A percentile compares a stretch with the other conserved stretches of the same genome.
These are phyloP conservation scores for Pangasianodon gigas DNA, from an alignment of 2,113 vertebrate genomes.

Conservation along the genomic window DNA sequence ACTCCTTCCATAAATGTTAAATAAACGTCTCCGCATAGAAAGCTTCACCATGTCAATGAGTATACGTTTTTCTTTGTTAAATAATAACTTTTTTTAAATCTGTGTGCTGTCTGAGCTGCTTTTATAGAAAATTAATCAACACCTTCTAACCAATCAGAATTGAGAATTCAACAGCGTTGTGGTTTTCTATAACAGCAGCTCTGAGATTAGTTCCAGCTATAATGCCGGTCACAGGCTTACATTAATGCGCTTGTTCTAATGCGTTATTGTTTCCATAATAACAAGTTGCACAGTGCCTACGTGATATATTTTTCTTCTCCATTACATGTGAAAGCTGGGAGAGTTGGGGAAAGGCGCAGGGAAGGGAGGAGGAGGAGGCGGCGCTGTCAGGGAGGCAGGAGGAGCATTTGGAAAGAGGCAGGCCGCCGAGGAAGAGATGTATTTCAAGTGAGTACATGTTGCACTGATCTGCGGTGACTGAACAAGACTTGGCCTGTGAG, in stretches of 20 bases:
- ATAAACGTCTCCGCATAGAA: no score
- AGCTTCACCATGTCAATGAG: no score
- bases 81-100: no score
- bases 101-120: no score
- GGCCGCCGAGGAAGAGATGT: constrained; percentile 84
- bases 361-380: constrained; percentile 78
- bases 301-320: background rate
- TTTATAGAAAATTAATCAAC: background rate
- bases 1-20: background rate
- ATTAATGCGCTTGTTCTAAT: background rate
- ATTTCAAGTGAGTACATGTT: constrained; percentile 80
- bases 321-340: constrained; percentile 72
- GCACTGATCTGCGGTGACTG: background rate
- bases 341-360: constrained; percentile 83
- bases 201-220: background rate
- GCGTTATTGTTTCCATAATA: background rate
- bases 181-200: background rate
- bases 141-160: background rate
- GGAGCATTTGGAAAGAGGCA: constrained; percentile 85
- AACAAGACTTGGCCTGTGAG: background rate
- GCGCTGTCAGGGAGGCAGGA: constrained; percentile 82
- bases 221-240: background rate
- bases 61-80: no score
- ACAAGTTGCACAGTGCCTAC: background rate
- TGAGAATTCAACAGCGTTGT: background rate